phyloP scores from a whole-genome alignment of 2,113 vertebrate species.

The Oophaga pumilio region DNA sequence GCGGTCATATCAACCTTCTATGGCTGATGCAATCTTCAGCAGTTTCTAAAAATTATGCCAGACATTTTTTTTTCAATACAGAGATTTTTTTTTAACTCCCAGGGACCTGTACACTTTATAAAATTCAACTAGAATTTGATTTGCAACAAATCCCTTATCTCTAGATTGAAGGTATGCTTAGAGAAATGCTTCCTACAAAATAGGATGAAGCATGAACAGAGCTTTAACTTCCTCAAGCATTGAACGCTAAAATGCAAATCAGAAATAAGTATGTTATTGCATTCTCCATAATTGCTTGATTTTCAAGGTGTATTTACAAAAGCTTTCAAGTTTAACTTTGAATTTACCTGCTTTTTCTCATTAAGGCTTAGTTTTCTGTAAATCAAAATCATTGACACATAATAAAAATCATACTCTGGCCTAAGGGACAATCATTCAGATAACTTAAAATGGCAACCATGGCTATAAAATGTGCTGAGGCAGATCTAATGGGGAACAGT shows the following conservation, averaged over 20 bases:
- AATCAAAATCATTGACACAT: constrained; percentile 38
- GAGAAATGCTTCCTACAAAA: background rate
- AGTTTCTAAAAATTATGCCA: too few species aligned
- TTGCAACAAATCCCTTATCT: too few species aligned
- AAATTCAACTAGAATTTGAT: too few species aligned
- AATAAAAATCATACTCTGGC: constrained; percentile 24
- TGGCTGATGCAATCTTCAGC: too few species aligned
- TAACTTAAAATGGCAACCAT: constrained; percentile 44
- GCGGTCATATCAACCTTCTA: too few species aligned
- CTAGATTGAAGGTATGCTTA: background rate
- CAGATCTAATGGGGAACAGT: constrained; percentile 43
- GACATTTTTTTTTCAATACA: too few species aligned
- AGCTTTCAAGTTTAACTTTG: background rate
- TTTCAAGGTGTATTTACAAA: background rate
- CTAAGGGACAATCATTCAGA: constrained; percentile 17
- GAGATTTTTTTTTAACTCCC: too few species aligned
- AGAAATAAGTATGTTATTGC: background rate
- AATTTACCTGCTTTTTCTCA: background rate
- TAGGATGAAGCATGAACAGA: background rate
- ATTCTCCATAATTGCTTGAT: background rate
- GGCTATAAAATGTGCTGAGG: constrained; percentile 35
- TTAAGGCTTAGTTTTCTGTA: background rate
- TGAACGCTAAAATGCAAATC: background rate
- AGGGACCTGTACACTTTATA: too few species aligned
- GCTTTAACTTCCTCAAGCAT: background rate